Conservation (phyloP, 1,140 invertebrate genomes). For the Delia radicum region DNA sequence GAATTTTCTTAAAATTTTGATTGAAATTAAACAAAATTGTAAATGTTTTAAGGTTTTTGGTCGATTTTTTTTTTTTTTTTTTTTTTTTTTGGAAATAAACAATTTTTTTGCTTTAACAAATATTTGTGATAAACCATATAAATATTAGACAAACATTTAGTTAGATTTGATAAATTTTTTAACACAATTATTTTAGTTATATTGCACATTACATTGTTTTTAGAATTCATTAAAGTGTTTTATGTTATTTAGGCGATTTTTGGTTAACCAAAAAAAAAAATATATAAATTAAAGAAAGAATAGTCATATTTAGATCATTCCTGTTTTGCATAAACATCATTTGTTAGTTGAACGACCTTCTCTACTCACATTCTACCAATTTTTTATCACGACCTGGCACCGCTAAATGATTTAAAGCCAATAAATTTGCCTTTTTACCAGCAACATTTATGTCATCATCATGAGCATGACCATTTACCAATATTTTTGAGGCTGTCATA, state of each 20-base stretch:
- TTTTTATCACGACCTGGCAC: conserved; percentile 54
- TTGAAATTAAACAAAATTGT: neutral
- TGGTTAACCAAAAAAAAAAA: neutral
- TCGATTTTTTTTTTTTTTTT: too few relatives aligned
- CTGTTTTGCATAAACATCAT: conserved; percentile 7
- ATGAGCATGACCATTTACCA: conserved; percentile 19
- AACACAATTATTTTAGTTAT: too few relatives aligned
- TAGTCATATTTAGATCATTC: neutral
- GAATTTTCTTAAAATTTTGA: neutral
- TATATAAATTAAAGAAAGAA: neutral
- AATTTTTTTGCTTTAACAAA: neutral
- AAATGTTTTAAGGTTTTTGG: neutral
- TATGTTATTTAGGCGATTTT: neutral
- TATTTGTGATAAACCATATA: neutral
- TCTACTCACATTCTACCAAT: conserved; percentile 56
- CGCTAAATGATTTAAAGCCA: conserved; percentile 42
- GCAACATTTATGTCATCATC: neutral
- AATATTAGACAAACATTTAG: neutral
- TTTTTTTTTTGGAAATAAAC: neutral
- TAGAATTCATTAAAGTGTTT: neutral
- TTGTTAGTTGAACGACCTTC: neutral
- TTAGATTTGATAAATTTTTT: neutral
- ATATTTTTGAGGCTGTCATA: neutral
- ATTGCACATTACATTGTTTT: neutral
- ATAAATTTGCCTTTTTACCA: conserved; percentile 2